These are phyloP conservation scores for Chrosomus eos DNA, from an alignment of 2,797 vertebrate species.

Conservation along the genomic window DNA sequence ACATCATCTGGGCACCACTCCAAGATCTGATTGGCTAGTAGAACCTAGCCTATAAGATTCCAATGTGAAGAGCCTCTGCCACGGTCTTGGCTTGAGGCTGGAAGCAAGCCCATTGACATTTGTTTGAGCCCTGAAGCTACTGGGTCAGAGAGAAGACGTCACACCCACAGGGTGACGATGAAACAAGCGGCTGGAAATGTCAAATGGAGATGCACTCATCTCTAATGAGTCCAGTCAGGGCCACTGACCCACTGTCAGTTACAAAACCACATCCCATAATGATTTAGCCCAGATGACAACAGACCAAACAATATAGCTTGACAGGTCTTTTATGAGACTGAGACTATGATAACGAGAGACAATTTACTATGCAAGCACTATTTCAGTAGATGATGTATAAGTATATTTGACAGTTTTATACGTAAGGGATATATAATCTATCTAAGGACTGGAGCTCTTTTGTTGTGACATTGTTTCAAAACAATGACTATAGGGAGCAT, in stretches of 20 bases:
- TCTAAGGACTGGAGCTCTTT: not conserved
- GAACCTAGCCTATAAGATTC: not conserved
- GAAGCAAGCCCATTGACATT: constrained; percentile 54
- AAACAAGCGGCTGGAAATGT: constrained; percentile 58
- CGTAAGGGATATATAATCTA: not conserved
- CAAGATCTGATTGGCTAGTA: constrained; percentile 9
- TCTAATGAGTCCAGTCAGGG: constrained; percentile 5
- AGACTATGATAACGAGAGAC: not conserved
- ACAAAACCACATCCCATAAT: constrained; percentile 33
- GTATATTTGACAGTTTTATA: constrained; percentile 1
- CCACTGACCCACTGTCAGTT: constrained; percentile 2
- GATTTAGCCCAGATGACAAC: constrained; percentile 17
- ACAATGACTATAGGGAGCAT: not conserved
- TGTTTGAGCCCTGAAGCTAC: constrained; percentile 38
- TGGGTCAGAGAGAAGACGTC: constrained; percentile 46
- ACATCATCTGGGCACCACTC: not conserved
- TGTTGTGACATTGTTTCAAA: not conserved
- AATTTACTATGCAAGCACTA: not conserved
- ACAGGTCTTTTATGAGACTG: constrained; percentile 1
- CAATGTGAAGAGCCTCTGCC: constrained; percentile 13
- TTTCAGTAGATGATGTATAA: not conserved
- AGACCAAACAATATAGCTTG: not conserved
- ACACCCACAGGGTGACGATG: constrained; percentile 45
- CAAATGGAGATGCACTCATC: constrained; percentile 36
- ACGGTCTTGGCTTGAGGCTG: constrained; percentile 22